Conservation (phyloP, 2,888 invertebrate genomes). For the Drosophila neotestacea region DNA sequence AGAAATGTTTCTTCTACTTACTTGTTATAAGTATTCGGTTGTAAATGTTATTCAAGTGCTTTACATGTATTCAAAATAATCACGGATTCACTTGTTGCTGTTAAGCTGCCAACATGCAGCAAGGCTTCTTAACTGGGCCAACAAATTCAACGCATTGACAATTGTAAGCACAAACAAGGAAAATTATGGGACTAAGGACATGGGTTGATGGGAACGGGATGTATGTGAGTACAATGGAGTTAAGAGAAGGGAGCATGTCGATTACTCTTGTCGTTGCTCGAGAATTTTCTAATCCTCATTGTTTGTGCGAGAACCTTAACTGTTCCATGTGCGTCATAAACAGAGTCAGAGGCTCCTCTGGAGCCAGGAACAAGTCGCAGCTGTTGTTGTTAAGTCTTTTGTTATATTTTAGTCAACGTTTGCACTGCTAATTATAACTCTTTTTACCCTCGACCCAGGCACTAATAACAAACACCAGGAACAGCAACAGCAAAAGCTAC, state of each 20-base stretch:
- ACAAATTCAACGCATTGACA: slow-evolving; percentile 38
- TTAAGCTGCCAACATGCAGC: slow-evolving; percentile 14
- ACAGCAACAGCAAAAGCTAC: background rate
- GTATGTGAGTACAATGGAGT: slow-evolving; percentile 1
- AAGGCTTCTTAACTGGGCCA: slow-evolving; percentile 22
- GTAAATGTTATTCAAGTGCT: background rate
- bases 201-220: background rate
- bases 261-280: slow-evolving; percentile 29
- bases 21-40: background rate
- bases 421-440: slow-evolving; percentile 60
- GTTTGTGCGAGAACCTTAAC: slow-evolving; percentile 19
- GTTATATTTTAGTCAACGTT: slow-evolving; percentile 42
- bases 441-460: slow-evolving; percentile 34
- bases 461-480: slow-evolving; percentile 11
- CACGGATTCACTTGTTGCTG: slow-evolving; percentile 25
- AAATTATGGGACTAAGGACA: slow-evolving; percentile 24
- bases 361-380: slow-evolving; percentile 27
- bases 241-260: background rate
- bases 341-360: slow-evolving; percentile 32
- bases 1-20: background rate
- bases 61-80: slow-evolving; percentile 22
- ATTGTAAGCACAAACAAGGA: slow-evolving; percentile 38
- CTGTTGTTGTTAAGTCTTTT: slow-evolving; percentile 30
- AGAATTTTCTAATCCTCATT: slow-evolving; percentile 44
- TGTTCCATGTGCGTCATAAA: slow-evolving; percentile 40